phyloP scores from a whole-genome alignment of 2,797 vertebrate species.

The Odontamblyopus lacepedii region DNA sequence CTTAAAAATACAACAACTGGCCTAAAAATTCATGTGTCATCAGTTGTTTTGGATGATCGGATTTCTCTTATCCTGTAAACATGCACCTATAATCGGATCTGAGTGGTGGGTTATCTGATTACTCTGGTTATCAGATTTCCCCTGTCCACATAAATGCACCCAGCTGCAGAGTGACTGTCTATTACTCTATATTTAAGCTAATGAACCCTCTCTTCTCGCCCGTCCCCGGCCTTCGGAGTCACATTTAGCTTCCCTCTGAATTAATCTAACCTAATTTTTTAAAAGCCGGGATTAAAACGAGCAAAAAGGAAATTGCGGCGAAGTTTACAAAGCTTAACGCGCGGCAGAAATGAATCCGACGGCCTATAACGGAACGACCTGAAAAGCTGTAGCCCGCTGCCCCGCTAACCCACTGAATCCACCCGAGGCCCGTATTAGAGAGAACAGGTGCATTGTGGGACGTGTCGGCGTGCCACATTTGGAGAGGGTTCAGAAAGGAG shows the following conservation, averaged over 20 bases:
- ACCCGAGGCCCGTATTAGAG: conserved; percentile 32
- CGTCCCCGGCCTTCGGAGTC: not conserved
- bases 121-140: too few relatives aligned
- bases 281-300: conserved; percentile 18
- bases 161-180: not conserved
- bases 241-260: not conserved
- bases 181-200: not conserved
- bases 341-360: conserved; percentile 21
- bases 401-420: conserved; percentile 31
- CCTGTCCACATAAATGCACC: too few relatives aligned
- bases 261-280: conserved; percentile 19
- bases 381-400: conserved; percentile 1
- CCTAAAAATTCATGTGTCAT: too few relatives aligned
- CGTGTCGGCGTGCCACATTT: conserved; percentile 37
- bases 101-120: too few relatives aligned
- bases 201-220: not conserved
- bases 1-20: too few relatives aligned
- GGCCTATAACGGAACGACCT: conserved; percentile 13
- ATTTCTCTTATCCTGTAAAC: too few relatives aligned
- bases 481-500: conserved; percentile 43
- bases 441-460: conserved; percentile 48
- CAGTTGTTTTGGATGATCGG: too few relatives aligned
- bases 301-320: conserved; percentile 4
- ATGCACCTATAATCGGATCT: too few relatives aligned
- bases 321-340: conserved; percentile 20